Evolutionary conservation across 2,888 invertebrate species (phyloP).

Genomic region (Pterostichus niger): DNA sequence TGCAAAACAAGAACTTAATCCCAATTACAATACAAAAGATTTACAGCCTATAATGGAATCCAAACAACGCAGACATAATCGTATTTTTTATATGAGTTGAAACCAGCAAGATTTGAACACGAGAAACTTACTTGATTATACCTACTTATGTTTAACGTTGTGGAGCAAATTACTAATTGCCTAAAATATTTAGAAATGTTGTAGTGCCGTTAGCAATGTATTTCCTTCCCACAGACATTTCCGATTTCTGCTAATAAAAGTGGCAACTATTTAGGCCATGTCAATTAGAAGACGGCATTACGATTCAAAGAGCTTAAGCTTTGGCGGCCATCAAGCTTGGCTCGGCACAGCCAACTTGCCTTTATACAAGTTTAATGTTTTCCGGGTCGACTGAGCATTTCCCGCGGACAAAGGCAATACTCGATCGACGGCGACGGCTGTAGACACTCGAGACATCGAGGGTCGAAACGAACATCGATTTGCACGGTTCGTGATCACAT

Average conservation of each 20-base stretch:
- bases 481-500: constrained; percentile 76
- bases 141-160: no score
- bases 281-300: constrained; percentile 54
- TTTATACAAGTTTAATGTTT: constrained; percentile 66
- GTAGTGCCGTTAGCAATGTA: background rate
- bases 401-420: constrained; percentile 65
- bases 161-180: no score
- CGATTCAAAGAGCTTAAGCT: constrained; percentile 56
- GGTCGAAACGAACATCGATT: constrained; percentile 76
- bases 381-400: constrained; percentile 65
- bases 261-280: constrained; percentile 47
- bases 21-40: no score
- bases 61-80: no score
- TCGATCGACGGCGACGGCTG: constrained; percentile 48
- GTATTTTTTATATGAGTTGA: no score
- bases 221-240: constrained; percentile 10
- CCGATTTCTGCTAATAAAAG: constrained; percentile 22
- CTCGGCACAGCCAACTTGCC: constrained; percentile 45
- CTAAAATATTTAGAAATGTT: no score
- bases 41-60: no score
- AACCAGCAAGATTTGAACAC: no score
- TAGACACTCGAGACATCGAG: constrained; percentile 48
- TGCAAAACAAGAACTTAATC: no score
- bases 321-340: constrained; percentile 20
- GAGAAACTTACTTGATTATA: no score